Conservation (phyloP, 2,113 vertebrate genomes). For the Xiphias gladius region DNA sequence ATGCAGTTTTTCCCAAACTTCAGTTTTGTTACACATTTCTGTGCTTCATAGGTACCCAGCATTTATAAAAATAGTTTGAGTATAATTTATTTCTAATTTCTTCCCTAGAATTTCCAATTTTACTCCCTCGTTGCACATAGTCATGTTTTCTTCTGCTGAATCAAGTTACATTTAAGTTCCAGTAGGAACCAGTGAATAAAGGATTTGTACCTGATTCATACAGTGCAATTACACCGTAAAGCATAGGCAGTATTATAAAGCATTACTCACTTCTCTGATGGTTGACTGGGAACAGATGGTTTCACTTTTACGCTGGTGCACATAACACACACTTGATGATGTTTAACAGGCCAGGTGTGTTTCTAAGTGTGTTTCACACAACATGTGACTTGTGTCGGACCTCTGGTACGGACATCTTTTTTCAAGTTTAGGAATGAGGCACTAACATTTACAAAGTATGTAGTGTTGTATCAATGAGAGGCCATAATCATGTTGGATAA, state of each 20-base stretch:
- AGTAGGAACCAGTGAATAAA: background rate
- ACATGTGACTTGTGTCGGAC: background rate
- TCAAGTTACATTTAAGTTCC: background rate
- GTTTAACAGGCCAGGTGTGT: background rate
- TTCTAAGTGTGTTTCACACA: slow-evolving; percentile 2
- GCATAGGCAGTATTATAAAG: background rate
- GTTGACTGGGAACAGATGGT: slow-evolving; percentile 20
- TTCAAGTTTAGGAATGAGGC: background rate
- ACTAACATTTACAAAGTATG: background rate
- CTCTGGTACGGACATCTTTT: no score
- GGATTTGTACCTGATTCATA: background rate
- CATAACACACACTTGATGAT: background rate
- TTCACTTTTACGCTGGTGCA: background rate
- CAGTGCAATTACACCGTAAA: background rate
- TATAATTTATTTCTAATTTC: no score
- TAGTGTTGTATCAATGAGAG: background rate
- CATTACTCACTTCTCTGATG: slow-evolving; percentile 3
- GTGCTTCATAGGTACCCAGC: no score
- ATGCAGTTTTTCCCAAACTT: background rate
- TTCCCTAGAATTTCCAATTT: no score
- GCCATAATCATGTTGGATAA: background rate
- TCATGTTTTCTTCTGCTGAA: background rate
- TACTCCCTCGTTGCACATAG: no score
- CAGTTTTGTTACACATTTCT: background rate
- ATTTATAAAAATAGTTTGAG: no score